Evolutionary conservation across 92 coral and sea anemone genomes (phyloP).

Genomic region (Zoanthus sociatus): DNA sequence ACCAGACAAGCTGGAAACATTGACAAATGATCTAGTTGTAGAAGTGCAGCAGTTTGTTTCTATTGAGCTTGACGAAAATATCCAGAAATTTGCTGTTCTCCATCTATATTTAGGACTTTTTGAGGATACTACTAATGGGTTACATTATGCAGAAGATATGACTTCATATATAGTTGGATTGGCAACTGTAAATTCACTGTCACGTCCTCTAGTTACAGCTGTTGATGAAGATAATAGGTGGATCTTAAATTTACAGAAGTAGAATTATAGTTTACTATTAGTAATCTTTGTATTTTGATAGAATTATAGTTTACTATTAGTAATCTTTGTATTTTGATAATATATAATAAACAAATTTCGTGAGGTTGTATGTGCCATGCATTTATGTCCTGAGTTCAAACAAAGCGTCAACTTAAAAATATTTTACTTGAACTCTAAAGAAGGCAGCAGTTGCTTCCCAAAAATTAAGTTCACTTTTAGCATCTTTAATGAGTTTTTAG

Average conservation of each 20-base stretch:
- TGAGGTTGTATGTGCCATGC: conserved; percentile 1
- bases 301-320: background rate
- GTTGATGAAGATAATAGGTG: background rate
- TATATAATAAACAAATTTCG: background rate
- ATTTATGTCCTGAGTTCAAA: background rate
- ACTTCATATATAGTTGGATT: background rate
- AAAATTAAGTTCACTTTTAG: conserved; percentile 1
- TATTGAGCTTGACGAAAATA: background rate
- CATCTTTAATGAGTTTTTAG: background rate
- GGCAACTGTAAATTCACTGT: conserved; percentile 5
- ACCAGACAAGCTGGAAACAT: background rate
- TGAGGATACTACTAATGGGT: background rate
- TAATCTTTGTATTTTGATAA: background rate
- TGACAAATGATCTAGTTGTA: background rate
- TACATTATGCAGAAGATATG: conserved; percentile 4
- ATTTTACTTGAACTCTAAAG: background rate
- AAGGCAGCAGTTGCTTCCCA: conserved; percentile 3
- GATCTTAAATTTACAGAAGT: background rate
- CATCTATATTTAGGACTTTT: background rate
- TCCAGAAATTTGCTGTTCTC: background rate
- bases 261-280: background rate
- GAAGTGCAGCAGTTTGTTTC: conserved; percentile 10
- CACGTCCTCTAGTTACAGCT: conserved; percentile 3
- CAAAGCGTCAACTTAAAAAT: background rate
- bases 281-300: background rate